Evolutionary conservation across 2,888 invertebrate genomes (phyloP), one percentile per base, ranked within the genome.

Genomic region (Lobophora halterata): DNA sequence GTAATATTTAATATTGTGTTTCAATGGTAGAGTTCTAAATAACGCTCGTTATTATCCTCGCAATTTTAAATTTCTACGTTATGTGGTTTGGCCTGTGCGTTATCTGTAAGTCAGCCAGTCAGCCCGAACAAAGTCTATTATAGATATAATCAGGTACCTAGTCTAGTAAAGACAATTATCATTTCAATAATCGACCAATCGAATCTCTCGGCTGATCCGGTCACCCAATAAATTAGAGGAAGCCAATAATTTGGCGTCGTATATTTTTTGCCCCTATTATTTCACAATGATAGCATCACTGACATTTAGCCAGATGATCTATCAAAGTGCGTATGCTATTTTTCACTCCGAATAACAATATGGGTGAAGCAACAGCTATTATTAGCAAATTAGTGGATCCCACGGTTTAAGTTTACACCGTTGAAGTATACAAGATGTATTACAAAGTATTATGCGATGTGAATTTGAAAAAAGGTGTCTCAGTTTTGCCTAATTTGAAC

Each of bases 331-430:
- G 8, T 42, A 47, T 30, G 27, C 47, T 51, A 48, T 59, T 55
- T 58, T 58, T 52, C 37, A 49, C 53, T 52, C 36, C 18, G 45
- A 58, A 58, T 51, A 57, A 50, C 44, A 51, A 42, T 52, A 48
- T 49, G 26, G 23, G 37, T 62, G 58, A 36, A 46, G 61, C 55
- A 64, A 62, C 50, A 19, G 29, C 45, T 45, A 52, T 64, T 55
- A 56, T 61, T 58, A 52, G 46, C 47, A 32, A 57, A 62, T 58
- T 54, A 61, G 49, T 45, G 29, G 12, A 36, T 68, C 68, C 55
- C 66, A 68, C 68, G 63, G 29, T 23, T 25, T 32, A 21, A 33
- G 32, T 25, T 28, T 29, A 33, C 23, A 28, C 18, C 16, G 45
- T 39, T 45, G 33, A 33, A 40, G 31, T 40, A n/a, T 45, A 45